A percentile compares a stretch with the other conserved stretches of the same genome.
Conservation (phyloP, 2,113 vertebrate genomes). For the Alosa alosa region DNA sequence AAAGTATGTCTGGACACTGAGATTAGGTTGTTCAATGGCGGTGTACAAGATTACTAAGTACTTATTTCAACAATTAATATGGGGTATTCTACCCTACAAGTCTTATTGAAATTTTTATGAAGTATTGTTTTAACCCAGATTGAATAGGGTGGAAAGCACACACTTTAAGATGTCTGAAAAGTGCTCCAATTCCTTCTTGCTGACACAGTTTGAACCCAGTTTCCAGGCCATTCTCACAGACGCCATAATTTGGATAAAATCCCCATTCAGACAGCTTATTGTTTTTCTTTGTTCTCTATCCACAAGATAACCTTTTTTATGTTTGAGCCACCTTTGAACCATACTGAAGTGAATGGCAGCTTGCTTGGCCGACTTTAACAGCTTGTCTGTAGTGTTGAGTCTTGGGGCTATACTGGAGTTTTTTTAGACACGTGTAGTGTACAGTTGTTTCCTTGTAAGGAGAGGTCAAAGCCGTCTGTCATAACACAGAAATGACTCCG, state of each 20-base stretch:
- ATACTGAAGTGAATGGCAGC: not conserved
- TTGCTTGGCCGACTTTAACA: not conserved
- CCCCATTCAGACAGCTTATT: not conserved
- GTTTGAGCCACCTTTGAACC: not conserved
- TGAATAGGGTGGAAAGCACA: not conserved
- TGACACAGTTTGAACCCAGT: slow-evolving; percentile 40
- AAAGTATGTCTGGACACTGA: not conserved
- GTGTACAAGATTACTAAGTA: not conserved
- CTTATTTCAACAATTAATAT: too few relatives aligned
- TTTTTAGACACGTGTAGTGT: not conserved
- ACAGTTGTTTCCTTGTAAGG: not conserved
- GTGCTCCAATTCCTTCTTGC: slow-evolving; percentile 49
- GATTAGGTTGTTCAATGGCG: not conserved
- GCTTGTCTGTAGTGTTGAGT: not conserved
- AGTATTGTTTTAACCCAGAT: not conserved
- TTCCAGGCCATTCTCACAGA: not conserved
- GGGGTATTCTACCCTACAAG: not conserved
- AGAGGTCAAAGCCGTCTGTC: not conserved
- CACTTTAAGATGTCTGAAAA: slow-evolving; percentile 2
- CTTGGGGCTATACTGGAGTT: not conserved
- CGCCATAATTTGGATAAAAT: not conserved
- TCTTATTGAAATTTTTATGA: not conserved
- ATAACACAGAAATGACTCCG: not conserved
- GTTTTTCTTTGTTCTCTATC: not conserved
- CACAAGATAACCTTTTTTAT: not conserved